Percentiles rank a stretch among this genome's conserved stretches.
Evolutionary conservation across 2,888 invertebrate genomes (phyloP).

Genomic region (Aradus depressus): DNA sequence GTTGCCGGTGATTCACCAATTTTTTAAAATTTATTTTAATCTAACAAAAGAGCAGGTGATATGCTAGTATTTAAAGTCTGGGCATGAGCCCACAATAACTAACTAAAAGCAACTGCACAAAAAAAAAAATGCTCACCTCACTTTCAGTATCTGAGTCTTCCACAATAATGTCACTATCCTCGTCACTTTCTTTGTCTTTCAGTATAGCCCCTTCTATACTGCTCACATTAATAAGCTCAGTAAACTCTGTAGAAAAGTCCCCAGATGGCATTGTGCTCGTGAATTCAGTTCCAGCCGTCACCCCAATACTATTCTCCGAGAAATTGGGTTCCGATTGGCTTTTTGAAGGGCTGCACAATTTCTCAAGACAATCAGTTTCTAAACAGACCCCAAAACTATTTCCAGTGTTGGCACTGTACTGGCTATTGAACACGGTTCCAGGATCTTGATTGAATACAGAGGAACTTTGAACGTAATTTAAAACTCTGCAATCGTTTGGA

Average conservation of each 20-base stretch:
- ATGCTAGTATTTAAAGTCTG: not conserved
- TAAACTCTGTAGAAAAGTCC: not conserved
- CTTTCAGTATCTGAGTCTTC: constrained; percentile 28
- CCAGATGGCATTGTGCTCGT: not conserved
- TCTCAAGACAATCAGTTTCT: constrained; percentile 9
- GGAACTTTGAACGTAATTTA: constrained; percentile 8
- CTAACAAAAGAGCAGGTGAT: not conserved
- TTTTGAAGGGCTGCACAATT: constrained; percentile 7
- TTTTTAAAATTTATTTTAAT: no score
- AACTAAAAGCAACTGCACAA: not conserved
- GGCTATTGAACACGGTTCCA: not conserved
- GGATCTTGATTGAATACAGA: not conserved
- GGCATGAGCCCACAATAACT: no score
- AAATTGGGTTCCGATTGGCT: constrained; percentile 2
- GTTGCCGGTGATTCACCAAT: no score
- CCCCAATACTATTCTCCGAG: not conserved
- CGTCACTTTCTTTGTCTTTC: constrained; percentile 14
- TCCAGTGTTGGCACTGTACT: not conserved
- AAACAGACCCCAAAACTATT: constrained; percentile 5
- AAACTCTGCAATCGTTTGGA: constrained; percentile 5
- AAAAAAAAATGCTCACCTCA: constrained; percentile 20
- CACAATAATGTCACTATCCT: constrained; percentile 28
- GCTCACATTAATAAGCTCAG: not conserved
- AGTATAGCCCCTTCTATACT: not conserved
- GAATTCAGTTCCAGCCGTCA: not conserved